These are phyloP conservation scores for Lepidiolamprologus cunningtoni DNA, from an alignment of 2,113 vertebrate genomes.

Conservation along the genomic window DNA sequence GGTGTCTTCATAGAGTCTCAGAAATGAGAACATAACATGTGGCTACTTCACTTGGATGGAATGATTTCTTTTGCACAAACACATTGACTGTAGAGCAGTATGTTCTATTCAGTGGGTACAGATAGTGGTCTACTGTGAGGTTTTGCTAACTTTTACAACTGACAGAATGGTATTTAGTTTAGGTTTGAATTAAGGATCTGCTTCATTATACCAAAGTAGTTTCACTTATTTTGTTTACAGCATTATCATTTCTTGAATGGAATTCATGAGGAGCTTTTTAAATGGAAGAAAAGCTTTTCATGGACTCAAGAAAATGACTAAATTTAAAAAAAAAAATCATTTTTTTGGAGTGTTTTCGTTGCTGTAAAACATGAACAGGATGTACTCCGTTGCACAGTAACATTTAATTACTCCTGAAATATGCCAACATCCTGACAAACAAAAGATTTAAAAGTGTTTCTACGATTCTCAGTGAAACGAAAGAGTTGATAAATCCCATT, in stretches of 20 bases:
- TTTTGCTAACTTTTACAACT: background rate
- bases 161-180: background rate
- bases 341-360: background rate
- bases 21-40: background rate
- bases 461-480: background rate
- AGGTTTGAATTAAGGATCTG: background rate
- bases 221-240: background rate
- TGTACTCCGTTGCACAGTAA: background rate
- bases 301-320: background rate
- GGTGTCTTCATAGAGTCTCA: background rate
- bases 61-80: background rate
- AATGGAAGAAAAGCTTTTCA: background rate
- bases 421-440: background rate
- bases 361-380: background rate
- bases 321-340: fast-evolving
- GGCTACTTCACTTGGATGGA: background rate
- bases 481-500: slow-evolving; percentile 22
- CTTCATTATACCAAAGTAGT: fast-evolving
- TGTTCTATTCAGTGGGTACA: fast-evolving
- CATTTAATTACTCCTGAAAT: background rate
- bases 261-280: background rate
- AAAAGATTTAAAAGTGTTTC: background rate
- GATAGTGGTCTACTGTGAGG: background rate
- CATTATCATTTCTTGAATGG: background rate
- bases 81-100: background rate